Conservation (phyloP, 2,797 vertebrate genomes). For the Chromobotia macracanthus region DNA sequence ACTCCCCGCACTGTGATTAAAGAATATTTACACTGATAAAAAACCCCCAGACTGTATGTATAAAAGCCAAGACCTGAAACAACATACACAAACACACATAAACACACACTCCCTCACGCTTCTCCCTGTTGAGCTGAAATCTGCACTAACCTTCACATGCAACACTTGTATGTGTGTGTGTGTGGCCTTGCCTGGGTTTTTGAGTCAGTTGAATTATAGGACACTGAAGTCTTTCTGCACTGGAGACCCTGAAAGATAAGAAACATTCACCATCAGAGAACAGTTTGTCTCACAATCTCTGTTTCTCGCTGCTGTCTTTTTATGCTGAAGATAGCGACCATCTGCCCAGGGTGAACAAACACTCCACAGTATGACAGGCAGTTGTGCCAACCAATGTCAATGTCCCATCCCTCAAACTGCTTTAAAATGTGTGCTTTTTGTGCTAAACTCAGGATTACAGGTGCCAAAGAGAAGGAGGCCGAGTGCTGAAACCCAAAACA, state of each 20-base stretch:
- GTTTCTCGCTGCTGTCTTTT: slow-evolving; percentile 62
- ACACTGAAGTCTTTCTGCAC: slow-evolving; percentile 57
- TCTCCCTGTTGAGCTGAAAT: no score
- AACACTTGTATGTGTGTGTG: slow-evolving; percentile 59
- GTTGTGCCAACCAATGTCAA: slow-evolving; percentile 18
- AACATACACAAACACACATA: no score
- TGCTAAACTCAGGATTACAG: slow-evolving; percentile 68
- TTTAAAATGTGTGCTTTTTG: slow-evolving; percentile 45
- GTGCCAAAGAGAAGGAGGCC: slow-evolving; percentile 75
- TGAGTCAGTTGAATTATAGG: slow-evolving; percentile 77
- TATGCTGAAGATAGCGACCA: slow-evolving; percentile 72
- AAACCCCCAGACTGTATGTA: background rate
- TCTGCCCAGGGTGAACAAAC: slow-evolving; percentile 59
- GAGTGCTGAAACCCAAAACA: slow-evolving; percentile 76
- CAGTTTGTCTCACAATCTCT: slow-evolving; percentile 73
- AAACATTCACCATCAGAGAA: slow-evolving; percentile 75
- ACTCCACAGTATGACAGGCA: slow-evolving; percentile 21
- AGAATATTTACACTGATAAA: background rate
- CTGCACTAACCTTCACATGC: slow-evolving; percentile 73
- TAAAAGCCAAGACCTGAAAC: background rate
- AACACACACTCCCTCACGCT: slow-evolving; percentile 18
- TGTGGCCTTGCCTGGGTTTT: slow-evolving; percentile 88
- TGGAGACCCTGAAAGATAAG: slow-evolving; percentile 82
- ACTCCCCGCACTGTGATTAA: slow-evolving; percentile 7
- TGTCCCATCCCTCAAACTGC: background rate